Conservation (phyloP, 2,888 invertebrate species). For the Mythimna pallens region DNA sequence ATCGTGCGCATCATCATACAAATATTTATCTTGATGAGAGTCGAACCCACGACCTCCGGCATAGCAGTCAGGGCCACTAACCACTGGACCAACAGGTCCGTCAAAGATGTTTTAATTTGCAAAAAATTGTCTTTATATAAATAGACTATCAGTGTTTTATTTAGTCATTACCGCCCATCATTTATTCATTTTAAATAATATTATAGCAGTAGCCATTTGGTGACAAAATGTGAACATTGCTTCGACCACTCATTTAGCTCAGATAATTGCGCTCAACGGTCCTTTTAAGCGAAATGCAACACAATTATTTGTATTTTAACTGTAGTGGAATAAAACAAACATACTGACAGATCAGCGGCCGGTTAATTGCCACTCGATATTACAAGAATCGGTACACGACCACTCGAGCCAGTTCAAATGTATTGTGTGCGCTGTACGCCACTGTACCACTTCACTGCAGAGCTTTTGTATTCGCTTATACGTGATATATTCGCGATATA, state of each 20-base stretch:
- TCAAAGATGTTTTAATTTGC: background rate
- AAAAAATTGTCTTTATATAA: slow-evolving; percentile 1
- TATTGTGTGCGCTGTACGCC: slow-evolving; percentile 36
- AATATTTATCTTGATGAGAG: too few species aligned
- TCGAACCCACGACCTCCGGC: too few species aligned
- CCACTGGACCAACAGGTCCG: too few species aligned
- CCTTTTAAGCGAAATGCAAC: slow-evolving; percentile 41
- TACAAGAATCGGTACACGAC: slow-evolving; percentile 56
- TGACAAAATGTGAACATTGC: slow-evolving; percentile 43
- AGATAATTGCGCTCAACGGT: slow-evolving; percentile 38
- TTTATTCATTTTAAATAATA: slow-evolving; percentile 16
- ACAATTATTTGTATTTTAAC: slow-evolving; percentile 50
- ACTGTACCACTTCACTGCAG: slow-evolving; percentile 55
- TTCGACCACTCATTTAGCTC: slow-evolving; percentile 40
- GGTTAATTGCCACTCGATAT: slow-evolving; percentile 64
- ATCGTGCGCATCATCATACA: too few species aligned
- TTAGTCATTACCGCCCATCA: slow-evolving; percentile 15
- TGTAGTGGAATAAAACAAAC: slow-evolving; percentile 46
- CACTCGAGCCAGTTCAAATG: slow-evolving; percentile 43
- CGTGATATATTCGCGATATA: slow-evolving; percentile 60
- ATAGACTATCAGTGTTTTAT: slow-evolving; percentile 12
- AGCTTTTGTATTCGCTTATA: slow-evolving; percentile 54
- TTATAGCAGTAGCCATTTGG: slow-evolving; percentile 7
- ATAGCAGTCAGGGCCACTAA: too few species aligned
- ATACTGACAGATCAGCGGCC: slow-evolving; percentile 38